phyloP scores from a whole-genome alignment of 64 coral and sea anemone genomes.

The Actinia tenebrosa region DNA sequence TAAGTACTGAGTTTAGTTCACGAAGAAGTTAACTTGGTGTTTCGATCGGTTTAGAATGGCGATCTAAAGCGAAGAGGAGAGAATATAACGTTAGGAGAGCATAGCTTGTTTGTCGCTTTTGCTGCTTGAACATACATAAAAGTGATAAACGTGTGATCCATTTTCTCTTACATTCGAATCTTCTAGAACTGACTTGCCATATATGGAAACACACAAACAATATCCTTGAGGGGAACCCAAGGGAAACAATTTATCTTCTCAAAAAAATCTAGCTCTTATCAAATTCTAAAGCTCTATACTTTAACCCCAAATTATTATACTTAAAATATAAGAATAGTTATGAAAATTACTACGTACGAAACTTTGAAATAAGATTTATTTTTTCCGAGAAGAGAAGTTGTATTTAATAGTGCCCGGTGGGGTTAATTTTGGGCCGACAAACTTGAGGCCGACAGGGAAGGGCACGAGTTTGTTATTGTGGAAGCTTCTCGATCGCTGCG shows the following conservation, averaged over 20 bases:
- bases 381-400: background rate
- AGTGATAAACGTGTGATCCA: background rate
- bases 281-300: background rate
- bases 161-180: background rate
- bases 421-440: background rate
- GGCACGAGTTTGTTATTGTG: background rate
- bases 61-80: background rate
- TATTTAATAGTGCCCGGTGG: background rate
- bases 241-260: background rate
- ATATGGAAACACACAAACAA: background rate
- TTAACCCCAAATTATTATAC: background rate
- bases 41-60: background rate
- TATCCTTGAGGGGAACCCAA: background rate
- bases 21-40: background rate
- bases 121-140: background rate
- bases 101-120: background rate
- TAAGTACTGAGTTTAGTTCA: conserved; percentile 13
- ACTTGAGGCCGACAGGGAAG: background rate
- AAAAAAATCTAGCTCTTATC: background rate
- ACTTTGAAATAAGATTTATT: background rate
- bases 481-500: background rate
- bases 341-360: background rate
- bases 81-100: background rate
- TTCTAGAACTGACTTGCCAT: background rate
- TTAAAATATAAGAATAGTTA: background rate